phyloP scores from a whole-genome alignment of 1,140 invertebrate species.

The Ditylenchus dipsaci region DNA sequence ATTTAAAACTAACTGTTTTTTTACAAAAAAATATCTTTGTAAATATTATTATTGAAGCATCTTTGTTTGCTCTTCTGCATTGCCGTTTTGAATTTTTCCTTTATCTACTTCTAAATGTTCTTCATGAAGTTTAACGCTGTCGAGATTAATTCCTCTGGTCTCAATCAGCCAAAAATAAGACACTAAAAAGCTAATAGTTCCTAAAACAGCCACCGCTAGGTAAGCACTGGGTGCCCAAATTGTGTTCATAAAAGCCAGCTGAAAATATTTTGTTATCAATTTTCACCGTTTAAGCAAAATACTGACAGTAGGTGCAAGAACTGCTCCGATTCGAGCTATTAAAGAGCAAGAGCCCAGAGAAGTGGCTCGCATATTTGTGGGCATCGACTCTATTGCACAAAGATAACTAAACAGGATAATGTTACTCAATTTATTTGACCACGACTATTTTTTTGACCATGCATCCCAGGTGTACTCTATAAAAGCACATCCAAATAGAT shows the following conservation, averaged over 20 bases:
- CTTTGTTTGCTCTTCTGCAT: too few species aligned
- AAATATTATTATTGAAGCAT: too few species aligned
- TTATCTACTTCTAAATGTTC: not conserved
- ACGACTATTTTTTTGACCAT: conserved; percentile 31
- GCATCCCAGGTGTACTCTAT: conserved; percentile 57
- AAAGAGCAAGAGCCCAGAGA: conserved; percentile 43
- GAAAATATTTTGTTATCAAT: conserved; percentile 10
- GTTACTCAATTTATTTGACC: not conserved
- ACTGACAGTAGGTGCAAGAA: conserved; percentile 46
- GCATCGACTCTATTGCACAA: conserved; percentile 29
- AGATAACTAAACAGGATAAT: conserved; percentile 25
- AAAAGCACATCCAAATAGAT: conserved; percentile 51
- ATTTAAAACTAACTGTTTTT: too few species aligned
- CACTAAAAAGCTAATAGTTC: conserved; percentile 46
- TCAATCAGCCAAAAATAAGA: conserved; percentile 54
- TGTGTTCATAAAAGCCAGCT: conserved; percentile 53
- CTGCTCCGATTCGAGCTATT: conserved; percentile 51
- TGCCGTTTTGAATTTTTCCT: too few species aligned
- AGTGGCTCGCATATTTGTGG: conserved; percentile 18
- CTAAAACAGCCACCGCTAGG: conserved; percentile 45
- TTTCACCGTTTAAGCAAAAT: not conserved
- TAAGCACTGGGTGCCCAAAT: conserved; percentile 54
- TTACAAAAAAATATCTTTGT: too few species aligned
- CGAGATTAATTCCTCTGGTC: conserved; percentile 50
- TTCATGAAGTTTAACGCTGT: conserved; percentile 40